phyloP scores from a whole-genome alignment of 1,140 invertebrate genomes.

The Zaprionus camerounensis region DNA sequence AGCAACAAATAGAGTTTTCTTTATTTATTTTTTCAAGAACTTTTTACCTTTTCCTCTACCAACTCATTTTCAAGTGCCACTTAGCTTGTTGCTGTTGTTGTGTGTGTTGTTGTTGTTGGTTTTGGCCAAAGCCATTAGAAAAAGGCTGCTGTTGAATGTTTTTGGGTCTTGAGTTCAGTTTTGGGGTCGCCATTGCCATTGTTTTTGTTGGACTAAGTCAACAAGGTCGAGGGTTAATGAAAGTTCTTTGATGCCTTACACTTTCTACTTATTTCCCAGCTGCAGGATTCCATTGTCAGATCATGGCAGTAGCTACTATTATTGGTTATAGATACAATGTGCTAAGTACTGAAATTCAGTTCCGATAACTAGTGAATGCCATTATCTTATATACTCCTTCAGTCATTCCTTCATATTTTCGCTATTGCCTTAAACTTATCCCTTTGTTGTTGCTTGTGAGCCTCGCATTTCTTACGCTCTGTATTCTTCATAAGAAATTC shows the following conservation, averaged over 20 bases:
- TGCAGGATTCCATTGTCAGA: not conserved
- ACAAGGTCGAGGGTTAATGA: slow-evolving; percentile 77
- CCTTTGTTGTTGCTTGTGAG: slow-evolving; percentile 56
- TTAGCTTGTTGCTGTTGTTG: slow-evolving; percentile 54
- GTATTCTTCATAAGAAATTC: slow-evolving; percentile 61
- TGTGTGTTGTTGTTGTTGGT: slow-evolving; percentile 44
- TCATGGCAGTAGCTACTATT: not conserved
- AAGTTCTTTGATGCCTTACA: slow-evolving; percentile 38
- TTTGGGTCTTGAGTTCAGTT: slow-evolving; percentile 28
- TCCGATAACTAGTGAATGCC: no score
- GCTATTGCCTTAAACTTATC: slow-evolving; percentile 67
- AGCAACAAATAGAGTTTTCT: slow-evolving; percentile 54
- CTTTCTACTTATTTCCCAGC: not conserved
- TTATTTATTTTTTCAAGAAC: slow-evolving; percentile 77
- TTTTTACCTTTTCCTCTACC: slow-evolving; percentile 72
- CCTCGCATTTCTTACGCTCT: slow-evolving; percentile 62
- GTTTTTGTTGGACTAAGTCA: slow-evolving; percentile 77
- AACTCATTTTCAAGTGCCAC: slow-evolving; percentile 72
- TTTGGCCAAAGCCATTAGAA: slow-evolving; percentile 66
- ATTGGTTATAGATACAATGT: no score
- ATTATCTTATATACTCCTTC: not conserved
- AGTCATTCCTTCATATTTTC: slow-evolving; percentile 46
- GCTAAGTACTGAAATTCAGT: no score
- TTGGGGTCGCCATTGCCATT: slow-evolving; percentile 66
- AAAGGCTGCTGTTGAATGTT: slow-evolving; percentile 52